phyloP scores from a whole-genome alignment of 2,113 vertebrate species.

The Drymodes brunneopygia region DNA sequence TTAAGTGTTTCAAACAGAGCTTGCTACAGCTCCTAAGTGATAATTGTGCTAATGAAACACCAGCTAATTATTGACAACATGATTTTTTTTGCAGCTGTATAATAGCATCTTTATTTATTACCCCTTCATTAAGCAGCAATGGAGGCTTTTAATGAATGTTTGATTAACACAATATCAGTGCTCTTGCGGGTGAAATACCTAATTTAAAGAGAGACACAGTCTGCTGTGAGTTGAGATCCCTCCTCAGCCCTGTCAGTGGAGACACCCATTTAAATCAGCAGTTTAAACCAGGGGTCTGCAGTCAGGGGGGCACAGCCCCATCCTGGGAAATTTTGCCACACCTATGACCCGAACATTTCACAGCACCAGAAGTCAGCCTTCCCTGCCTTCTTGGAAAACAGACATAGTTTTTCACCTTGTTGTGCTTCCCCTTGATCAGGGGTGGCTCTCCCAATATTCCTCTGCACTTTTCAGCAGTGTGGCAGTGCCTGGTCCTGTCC shows the following conservation, averaged over 20 bases:
- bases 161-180: constrained; percentile 33
- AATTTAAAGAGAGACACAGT: neutral
- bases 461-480: neutral
- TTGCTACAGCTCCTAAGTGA: constrained; percentile 13
- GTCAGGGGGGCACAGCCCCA: neutral
- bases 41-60: constrained; percentile 51
- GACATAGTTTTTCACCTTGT: neutral
- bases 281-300: neutral
- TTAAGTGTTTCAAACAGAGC: constrained; percentile 4
- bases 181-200: neutral
- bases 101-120: constrained; percentile 49
- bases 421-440: neutral
- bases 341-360: neutral
- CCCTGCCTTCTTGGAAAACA: neutral
- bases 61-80: constrained; percentile 44
- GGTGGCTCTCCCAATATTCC: neutral
- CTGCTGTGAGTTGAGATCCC: neutral
- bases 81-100: neutral
- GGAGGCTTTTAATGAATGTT: constrained; percentile 18
- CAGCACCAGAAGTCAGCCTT: neutral
- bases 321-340: neutral
- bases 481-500: neutral
- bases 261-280: neutral
- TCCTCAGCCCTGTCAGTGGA: neutral
- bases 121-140: neutral